Evolutionary conservation across 1,140 invertebrate species (phyloP).

Genomic region (Leptestheria dahalacensis): DNA sequence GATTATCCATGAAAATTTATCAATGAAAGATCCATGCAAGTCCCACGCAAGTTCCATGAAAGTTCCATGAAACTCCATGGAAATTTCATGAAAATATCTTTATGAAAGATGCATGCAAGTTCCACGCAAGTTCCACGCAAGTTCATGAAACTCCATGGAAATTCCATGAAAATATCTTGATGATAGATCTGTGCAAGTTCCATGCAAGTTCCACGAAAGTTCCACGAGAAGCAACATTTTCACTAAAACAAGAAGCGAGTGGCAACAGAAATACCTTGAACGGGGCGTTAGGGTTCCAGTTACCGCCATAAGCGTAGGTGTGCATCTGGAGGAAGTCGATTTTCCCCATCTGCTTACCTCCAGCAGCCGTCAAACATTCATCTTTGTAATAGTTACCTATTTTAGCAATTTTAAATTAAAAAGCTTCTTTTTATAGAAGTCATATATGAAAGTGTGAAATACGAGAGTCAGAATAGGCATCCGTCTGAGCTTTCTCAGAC

Average conservation of each 20-base stretch:
- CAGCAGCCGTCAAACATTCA: conserved; percentile 8
- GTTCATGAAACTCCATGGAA: too few relatives aligned
- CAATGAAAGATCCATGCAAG: too few relatives aligned
- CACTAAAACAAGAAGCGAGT: not conserved
- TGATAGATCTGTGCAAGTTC: too few relatives aligned
- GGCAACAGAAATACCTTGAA: conserved; percentile 9
- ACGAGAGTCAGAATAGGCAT: conserved; percentile 24
- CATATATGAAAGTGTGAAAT: not conserved
- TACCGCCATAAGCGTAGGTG: conserved; percentile 17
- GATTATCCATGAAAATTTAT: too few relatives aligned
- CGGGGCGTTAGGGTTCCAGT: conserved; percentile 2
- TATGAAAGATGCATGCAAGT: too few relatives aligned
- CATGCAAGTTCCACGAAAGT: too few relatives aligned
- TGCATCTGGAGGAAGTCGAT: conserved; percentile 17
- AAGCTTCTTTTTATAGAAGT: not conserved
- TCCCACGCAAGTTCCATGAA: too few relatives aligned
- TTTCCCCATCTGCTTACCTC: conserved; percentile 9
- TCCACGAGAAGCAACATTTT: too few relatives aligned
- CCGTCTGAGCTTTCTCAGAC: conserved; percentile 25
- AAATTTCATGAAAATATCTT: too few relatives aligned
- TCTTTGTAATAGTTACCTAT: conserved; percentile 17
- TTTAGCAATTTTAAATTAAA: not conserved
- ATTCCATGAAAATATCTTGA: too few relatives aligned
- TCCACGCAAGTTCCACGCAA: too few relatives aligned
- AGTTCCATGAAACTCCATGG: too few relatives aligned